These are phyloP conservation scores for Lagenorhynchus albirostris DNA, from an alignment of 2,113 vertebrate species.

Conservation along the genomic window DNA sequence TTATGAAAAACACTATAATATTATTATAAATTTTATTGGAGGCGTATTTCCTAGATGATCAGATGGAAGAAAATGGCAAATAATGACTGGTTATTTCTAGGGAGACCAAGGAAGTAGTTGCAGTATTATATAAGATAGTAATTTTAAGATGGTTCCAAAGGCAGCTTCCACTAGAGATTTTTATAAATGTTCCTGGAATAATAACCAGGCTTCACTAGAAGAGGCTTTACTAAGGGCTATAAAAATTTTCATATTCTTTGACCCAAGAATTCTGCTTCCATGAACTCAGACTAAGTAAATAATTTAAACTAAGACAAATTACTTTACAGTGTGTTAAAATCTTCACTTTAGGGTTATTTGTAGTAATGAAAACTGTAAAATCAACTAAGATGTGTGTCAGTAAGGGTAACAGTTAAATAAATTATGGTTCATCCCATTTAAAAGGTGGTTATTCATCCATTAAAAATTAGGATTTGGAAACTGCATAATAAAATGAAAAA, in stretches of 20 bases:
- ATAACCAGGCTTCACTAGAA: not conserved
- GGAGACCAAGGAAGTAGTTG: not conserved
- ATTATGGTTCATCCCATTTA: not conserved
- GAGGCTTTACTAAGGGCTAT: not conserved
- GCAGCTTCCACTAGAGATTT: not conserved
- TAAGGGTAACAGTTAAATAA: not conserved
- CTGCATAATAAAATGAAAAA: not conserved
- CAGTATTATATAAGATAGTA: not conserved
- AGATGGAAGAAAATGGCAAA: not conserved
- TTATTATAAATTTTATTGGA: not conserved
- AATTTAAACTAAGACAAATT: not conserved
- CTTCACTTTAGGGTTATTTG: not conserved
- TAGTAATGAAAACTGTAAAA: not conserved
- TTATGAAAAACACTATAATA: not conserved
- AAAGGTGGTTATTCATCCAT: not conserved
- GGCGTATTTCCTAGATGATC: not conserved
- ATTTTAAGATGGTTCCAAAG: not conserved
- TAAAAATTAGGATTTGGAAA: not conserved
- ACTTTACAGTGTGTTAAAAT: not conserved
- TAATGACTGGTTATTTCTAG: not conserved
- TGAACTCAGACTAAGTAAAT: slow-evolving; percentile 3
- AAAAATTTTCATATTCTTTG: not conserved
- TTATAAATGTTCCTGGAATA: not conserved
- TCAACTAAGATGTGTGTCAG: not conserved
- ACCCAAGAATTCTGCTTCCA: not conserved